These are phyloP conservation scores for Diphyllodes magnificus DNA, from an alignment of 2,113 vertebrate genomes.

Conservation along the genomic window DNA sequence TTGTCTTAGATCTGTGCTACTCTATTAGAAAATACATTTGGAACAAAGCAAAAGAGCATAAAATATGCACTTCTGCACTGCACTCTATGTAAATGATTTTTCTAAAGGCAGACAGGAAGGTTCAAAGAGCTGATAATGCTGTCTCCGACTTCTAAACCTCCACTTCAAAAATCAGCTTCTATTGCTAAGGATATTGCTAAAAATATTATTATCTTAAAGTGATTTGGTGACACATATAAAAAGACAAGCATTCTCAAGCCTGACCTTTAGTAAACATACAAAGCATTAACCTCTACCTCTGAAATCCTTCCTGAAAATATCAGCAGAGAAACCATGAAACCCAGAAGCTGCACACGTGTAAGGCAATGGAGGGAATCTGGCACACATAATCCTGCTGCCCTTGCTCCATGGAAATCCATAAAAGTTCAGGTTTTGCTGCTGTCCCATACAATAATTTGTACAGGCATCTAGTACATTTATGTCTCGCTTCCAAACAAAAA, in stretches of 20 bases:
- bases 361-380: not conserved
- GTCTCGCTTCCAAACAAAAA: not conserved
- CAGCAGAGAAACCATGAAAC: not conserved
- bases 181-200: not conserved
- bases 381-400: not conserved
- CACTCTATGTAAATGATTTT: constrained; percentile 18
- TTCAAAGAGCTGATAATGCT: constrained; percentile 45
- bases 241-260: not conserved
- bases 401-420: not conserved
- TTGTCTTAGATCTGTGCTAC: not conserved
- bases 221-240: constrained; percentile 11
- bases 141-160: constrained; percentile 30
- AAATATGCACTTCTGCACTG: not conserved
- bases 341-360: not conserved
- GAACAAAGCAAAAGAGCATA: constrained; percentile 9
- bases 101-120: constrained; percentile 1
- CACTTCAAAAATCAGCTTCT: constrained; percentile 33
- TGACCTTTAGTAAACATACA: not conserved
- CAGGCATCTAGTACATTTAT: not conserved
- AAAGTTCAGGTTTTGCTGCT: not conserved
- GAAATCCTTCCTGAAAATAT: not conserved
- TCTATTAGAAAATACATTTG: not conserved
- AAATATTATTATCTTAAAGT: constrained; percentile 26
- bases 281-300: not conserved
- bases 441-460: not conserved